These are phyloP conservation scores for Gallinago undulata DNA, from an alignment of 2,113 vertebrate species.

Conservation along the genomic window DNA sequence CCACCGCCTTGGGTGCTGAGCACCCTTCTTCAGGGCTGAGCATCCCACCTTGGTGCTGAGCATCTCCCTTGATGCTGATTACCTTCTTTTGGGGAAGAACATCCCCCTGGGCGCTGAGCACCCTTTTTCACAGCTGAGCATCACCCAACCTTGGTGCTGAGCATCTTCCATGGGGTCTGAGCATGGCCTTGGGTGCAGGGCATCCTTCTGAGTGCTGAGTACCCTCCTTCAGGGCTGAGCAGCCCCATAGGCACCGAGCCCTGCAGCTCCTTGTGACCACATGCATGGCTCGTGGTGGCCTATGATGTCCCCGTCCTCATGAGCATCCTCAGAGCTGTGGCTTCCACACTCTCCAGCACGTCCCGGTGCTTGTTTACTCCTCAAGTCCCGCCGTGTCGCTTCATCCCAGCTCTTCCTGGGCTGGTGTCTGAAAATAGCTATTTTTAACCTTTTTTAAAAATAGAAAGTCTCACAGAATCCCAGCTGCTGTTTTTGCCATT, in stretches of 20 bases:
- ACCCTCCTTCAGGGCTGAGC: background rate
- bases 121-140: no score
- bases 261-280: background rate
- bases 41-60: no score
- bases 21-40: no score
- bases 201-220: background rate
- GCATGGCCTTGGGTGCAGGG: no score
- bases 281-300: rapidly evolving
- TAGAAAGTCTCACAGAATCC: slow-evolving; percentile 19
- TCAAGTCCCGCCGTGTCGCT: background rate
- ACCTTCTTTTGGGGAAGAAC: no score
- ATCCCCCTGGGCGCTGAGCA: no score
- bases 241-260: rapidly evolving
- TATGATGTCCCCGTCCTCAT: rapidly evolving
- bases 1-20: no score
- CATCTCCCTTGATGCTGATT: no score
- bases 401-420: slow-evolving; percentile 40
- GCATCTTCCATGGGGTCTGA: background rate
- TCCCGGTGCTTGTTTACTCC: slow-evolving; percentile 5
- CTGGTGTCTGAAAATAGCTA: slow-evolving; percentile 40
- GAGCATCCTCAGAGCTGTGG: background rate
- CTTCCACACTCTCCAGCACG: background rate
- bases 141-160: no score
- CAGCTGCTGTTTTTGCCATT: slow-evolving; percentile 58
- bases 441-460: slow-evolving; percentile 62